Percentiles rank a stretch among this genome's conserved stretches.
Evolutionary conservation across 2,888 invertebrate species (phyloP).

Genomic region (Noctua comes): DNA sequence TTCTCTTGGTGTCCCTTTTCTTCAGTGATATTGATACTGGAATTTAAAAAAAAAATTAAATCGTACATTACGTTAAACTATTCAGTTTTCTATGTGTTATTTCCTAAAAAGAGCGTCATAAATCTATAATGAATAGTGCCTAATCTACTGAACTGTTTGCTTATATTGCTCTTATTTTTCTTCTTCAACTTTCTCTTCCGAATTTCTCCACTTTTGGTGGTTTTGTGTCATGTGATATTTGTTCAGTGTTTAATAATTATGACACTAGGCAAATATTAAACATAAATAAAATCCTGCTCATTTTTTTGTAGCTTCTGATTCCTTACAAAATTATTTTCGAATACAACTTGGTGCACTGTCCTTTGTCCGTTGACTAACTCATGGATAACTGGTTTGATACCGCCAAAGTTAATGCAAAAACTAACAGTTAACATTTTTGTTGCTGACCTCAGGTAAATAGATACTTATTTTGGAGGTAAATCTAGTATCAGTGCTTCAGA

Average conservation of each 20-base stretch:
- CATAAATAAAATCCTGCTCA: background rate
- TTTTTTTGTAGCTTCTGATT: background rate
- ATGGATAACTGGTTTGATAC: background rate
- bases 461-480: background rate
- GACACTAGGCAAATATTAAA: background rate
- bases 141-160: background rate
- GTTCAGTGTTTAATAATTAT: background rate
- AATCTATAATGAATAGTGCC: background rate
- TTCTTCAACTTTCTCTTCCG: background rate
- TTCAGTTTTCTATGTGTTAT: background rate
- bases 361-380: background rate
- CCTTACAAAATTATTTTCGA: background rate
- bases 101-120: background rate
- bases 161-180: background rate
- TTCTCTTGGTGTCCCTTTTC: slow-evolving; percentile 67
- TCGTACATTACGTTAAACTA: background rate
- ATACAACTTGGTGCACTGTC: background rate
- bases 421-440: background rate
- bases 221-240: background rate
- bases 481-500: background rate
- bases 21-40: slow-evolving; percentile 70
- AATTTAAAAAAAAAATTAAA: slow-evolving; percentile 42
- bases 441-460: background rate
- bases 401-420: background rate
- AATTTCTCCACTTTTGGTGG: background rate